These are phyloP conservation scores for Todiramphus saurophagus DNA, from an alignment of 2,113 vertebrate genomes.

Conservation along the genomic window DNA sequence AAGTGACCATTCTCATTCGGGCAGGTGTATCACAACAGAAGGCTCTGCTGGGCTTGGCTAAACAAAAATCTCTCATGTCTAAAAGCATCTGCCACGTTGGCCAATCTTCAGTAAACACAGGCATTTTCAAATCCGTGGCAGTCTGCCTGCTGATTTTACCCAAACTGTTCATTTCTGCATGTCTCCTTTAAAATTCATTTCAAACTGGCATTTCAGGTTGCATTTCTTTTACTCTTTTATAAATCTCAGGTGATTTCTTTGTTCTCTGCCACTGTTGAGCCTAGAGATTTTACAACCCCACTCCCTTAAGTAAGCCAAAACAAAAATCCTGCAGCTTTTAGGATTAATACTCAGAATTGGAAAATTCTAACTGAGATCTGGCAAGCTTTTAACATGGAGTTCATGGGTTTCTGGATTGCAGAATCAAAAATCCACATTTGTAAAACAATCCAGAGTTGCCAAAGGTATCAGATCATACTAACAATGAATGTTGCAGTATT, in stretches of 20 bases:
- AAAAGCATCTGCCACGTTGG: constrained; percentile 35
- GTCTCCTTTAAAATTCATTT: neutral
- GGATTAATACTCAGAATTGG: neutral
- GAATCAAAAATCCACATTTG: neutral
- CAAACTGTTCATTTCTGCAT: neutral
- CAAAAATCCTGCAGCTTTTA: neutral
- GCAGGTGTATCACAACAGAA: constrained; percentile 54
- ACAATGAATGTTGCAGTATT: neutral
- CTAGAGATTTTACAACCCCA: neutral
- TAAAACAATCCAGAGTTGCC: neutral
- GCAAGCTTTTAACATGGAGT: neutral
- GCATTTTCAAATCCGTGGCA: neutral
- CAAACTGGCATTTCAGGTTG: neutral
- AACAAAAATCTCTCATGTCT: constrained; percentile 34
- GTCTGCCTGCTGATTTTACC: neutral
- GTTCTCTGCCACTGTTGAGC: neutral
- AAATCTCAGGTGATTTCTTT: neutral
- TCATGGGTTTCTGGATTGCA: neutral
- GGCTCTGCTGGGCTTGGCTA: constrained; percentile 60
- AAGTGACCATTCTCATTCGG: neutral
- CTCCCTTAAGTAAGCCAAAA: neutral
- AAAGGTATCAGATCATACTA: neutral
- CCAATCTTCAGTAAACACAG: constrained; percentile 12
- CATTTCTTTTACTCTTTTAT: neutral
- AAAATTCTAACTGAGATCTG: neutral